A percentile compares a stretch with the other conserved stretches of the same genome.
Conservation (phyloP, 2,888 invertebrate genomes). For the Diarsia dahlii region DNA sequence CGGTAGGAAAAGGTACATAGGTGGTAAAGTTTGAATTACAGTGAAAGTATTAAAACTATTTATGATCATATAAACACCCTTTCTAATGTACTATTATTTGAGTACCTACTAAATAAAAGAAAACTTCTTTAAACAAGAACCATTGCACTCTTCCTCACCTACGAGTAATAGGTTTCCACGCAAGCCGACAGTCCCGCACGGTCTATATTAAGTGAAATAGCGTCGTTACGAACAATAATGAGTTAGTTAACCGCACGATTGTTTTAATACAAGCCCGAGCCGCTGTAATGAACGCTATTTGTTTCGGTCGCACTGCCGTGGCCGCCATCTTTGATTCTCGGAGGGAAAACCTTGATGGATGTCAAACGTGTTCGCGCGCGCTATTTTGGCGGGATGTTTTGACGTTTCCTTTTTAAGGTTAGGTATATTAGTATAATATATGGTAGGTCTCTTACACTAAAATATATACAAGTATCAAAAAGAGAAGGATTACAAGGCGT, state of each 20-base stretch:
- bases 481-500: too few relatives aligned
- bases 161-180: background rate
- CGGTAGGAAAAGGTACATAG: too few relatives aligned
- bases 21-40: too few relatives aligned
- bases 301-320: slow-evolving; percentile 55
- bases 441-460: background rate
- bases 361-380: slow-evolving; percentile 32
- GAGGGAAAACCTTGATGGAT: slow-evolving; percentile 59
- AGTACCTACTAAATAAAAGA: too few relatives aligned
- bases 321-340: slow-evolving; percentile 65
- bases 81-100: too few relatives aligned
- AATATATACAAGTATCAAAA: too few relatives aligned
- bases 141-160: background rate
- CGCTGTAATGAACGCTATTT: slow-evolving; percentile 69
- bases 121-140: background rate
- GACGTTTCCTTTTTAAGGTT: slow-evolving; percentile 4
- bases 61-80: background rate
- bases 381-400: slow-evolving; percentile 17
- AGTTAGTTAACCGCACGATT: slow-evolving; percentile 74
- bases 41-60: background rate
- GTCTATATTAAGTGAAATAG: slow-evolving; percentile 75
- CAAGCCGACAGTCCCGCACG: slow-evolving; percentile 23
- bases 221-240: slow-evolving; percentile 75
- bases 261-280: slow-evolving; percentile 72
- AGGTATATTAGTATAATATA: background rate